These are phyloP conservation scores for Zapus hudsonius DNA, from an alignment of 2,113 vertebrate genomes.

Conservation along the genomic window DNA sequence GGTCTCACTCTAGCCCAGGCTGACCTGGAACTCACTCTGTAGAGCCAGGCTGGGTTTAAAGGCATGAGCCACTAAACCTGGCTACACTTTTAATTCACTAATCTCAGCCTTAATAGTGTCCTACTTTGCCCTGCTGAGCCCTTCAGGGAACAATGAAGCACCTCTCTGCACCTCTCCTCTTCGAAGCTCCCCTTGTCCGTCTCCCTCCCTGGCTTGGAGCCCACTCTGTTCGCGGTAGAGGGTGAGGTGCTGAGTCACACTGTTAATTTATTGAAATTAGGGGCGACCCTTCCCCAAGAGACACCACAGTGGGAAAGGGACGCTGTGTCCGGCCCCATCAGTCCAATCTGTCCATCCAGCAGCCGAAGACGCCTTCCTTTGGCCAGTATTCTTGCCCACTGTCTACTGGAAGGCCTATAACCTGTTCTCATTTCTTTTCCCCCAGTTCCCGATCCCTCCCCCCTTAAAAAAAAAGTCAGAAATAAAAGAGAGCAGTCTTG, in stretches of 20 bases:
- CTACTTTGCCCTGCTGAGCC: not conserved
- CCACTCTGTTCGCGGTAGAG: constrained; percentile 4
- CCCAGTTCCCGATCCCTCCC: not conserved
- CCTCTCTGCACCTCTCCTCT: not conserved
- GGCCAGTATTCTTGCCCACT: not conserved
- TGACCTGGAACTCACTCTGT: too few relatives aligned
- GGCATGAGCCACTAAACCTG: too few relatives aligned
- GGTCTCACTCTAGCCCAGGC: too few relatives aligned
- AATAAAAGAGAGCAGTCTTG: not conserved
- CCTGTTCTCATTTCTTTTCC: constrained; percentile 5
- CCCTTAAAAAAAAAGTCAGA: not conserved
- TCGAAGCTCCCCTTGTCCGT: not conserved
- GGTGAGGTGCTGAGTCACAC: constrained; percentile 36
- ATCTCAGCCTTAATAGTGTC: not conserved
- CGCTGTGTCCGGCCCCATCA: not conserved
- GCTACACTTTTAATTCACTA: not conserved
- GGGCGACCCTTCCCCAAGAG: constrained; percentile 43
- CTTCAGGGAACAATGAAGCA: not conserved
- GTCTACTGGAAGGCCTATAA: constrained; percentile 13
- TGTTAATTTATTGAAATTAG: constrained; percentile 73
- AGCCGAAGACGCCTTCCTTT: not conserved
- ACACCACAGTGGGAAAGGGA: constrained; percentile 51
- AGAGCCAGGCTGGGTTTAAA: too few relatives aligned
- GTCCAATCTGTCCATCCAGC: not conserved
- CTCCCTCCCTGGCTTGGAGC: not conserved